A percentile compares a stretch with the other conserved stretches of the same genome.
Conservation (phyloP, 2,888 invertebrate species). For the Ophonus ardosiacus region DNA sequence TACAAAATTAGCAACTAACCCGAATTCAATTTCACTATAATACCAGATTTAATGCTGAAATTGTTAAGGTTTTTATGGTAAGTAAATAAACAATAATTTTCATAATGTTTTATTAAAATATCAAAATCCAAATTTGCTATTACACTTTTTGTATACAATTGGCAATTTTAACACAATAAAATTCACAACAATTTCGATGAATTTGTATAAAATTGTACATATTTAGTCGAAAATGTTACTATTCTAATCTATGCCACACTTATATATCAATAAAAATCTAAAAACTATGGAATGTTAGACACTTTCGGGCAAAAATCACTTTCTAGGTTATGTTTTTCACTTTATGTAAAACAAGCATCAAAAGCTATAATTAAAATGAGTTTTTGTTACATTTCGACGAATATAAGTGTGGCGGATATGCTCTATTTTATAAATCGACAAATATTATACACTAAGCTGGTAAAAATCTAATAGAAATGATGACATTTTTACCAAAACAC, state of each 20-base stretch:
- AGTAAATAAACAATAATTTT: no score
- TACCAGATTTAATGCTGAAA: no score
- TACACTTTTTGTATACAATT: conserved; percentile 4
- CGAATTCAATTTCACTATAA: no score
- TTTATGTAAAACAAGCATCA: neutral
- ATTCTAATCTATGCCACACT: conserved; percentile 6
- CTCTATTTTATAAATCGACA: neutral
- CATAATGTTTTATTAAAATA: neutral
- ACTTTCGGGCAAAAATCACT: neutral
- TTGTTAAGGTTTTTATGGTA: no score
- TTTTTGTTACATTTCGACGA: neutral
- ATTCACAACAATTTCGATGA: neutral
- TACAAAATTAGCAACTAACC: no score
- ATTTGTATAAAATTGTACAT: neutral
- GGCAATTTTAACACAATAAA: neutral
- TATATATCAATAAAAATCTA: conserved; percentile 1
- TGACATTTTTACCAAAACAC: neutral
- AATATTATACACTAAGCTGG: neutral
- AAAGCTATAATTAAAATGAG: neutral
- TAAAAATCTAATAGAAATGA: neutral
- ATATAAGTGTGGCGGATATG: neutral
- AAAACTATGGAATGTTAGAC: conserved; percentile 3
- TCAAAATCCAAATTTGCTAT: neutral
- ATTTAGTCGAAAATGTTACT: neutral
- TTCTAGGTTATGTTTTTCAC: neutral